phyloP scores from a whole-genome alignment of 2,113 vertebrate genomes.

The Poecile atricapillus region DNA sequence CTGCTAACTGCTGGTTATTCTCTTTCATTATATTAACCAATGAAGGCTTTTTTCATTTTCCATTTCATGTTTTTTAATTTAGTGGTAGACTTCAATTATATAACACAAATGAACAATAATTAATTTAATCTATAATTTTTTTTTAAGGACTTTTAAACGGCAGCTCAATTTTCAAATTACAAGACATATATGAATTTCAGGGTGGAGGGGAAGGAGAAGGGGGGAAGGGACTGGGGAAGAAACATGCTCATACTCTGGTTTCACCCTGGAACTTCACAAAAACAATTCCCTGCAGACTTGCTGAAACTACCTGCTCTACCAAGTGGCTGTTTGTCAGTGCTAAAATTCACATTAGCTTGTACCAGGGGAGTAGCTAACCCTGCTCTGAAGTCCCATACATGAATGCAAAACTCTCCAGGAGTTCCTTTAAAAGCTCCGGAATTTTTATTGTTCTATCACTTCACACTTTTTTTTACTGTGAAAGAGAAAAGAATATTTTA shows the following conservation, averaged over 20 bases:
- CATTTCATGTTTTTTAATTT: slow-evolving; percentile 8
- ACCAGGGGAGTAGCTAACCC: neutral
- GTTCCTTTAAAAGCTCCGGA: neutral
- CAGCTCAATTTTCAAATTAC: neutral
- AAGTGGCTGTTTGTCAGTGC: neutral
- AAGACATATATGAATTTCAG: neutral
- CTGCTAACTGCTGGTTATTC: neutral
- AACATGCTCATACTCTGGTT: neutral
- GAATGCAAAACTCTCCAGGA: neutral
- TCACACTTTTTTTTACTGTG: neutral
- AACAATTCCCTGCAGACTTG: neutral
- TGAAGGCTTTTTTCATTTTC: neutral
- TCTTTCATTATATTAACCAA: neutral
- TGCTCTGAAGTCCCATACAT: neutral
- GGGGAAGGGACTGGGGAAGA: neutral
- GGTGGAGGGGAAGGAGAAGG: neutral
- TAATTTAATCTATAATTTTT: neutral
- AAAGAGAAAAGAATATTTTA: neutral
- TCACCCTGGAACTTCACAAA: neutral
- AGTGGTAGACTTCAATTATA: neutral
- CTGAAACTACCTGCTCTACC: neutral
- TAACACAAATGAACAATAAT: slow-evolving; percentile 9
- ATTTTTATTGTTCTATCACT: neutral
- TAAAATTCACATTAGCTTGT: neutral
- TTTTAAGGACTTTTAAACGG: neutral